phyloP scores from a whole-genome alignment of 35 echinoderm and acorn worm species.

The Ophioderma brevispina region DNA sequence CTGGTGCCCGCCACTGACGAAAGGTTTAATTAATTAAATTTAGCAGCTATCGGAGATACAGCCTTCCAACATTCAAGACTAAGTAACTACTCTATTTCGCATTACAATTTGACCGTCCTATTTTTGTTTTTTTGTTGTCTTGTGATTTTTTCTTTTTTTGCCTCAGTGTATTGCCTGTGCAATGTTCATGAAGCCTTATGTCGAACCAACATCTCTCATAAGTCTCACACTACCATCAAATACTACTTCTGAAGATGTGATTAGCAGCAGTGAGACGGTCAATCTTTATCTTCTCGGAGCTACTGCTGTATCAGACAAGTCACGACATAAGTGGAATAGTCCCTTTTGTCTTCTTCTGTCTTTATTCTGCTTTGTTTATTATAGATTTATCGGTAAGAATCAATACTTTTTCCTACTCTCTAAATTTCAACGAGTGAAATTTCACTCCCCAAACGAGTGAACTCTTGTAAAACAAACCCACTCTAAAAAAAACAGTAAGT shows the following conservation, averaged over 20 bases:
- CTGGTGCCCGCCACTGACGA: too few species aligned
- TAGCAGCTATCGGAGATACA: too few species aligned
- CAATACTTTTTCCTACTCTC: background rate
- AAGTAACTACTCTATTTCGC: too few species aligned
- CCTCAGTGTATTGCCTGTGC: constrained; percentile 85
- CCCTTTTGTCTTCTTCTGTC: constrained; percentile 75
- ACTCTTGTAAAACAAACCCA: too few species aligned
- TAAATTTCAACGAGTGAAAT: too few species aligned
- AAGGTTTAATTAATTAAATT: too few species aligned
- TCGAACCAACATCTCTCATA: constrained; percentile 94
- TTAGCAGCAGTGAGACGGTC: constrained; percentile 95
- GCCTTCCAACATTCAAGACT: too few species aligned
- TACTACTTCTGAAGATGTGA: constrained; percentile 98
- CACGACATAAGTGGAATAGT: constrained; percentile 71
- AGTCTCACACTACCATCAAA: constrained; percentile 98
- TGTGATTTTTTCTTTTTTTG: too few species aligned
- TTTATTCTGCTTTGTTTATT: constrained; percentile 80
- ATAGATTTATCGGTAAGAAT: constrained; percentile 85
- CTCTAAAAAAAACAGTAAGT: too few species aligned
- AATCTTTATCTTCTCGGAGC: constrained; percentile 92
- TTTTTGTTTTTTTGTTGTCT: too few species aligned
- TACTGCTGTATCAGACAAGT: constrained; percentile 47
- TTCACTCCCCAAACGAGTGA: too few species aligned
- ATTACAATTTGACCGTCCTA: too few species aligned
- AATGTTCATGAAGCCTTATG: constrained; percentile 98